Evolutionary conservation across 1,140 invertebrate genomes (phyloP), one percentile per base, ranked within the genome.

Genomic region (Camponotus pennsylvanicus): DNA sequence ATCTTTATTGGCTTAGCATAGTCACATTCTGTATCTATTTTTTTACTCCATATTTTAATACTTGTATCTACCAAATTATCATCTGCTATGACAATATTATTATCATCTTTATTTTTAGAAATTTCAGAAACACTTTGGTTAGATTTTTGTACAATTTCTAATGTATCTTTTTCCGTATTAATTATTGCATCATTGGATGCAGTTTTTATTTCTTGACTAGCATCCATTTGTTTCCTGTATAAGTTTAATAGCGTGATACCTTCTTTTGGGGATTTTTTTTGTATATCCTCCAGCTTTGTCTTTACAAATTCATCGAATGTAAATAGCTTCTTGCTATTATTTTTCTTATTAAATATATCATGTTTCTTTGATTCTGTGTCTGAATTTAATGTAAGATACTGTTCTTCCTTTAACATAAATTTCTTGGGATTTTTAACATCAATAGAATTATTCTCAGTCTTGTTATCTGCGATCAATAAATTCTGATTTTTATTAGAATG

Each of bases 1-100:
- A 97, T 97, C 80, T 95, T 96, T 86, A 97, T 97, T 88, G 93
- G 94, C 77, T 96, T 95, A 83, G 96, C 95, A 93, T 97, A 96
- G 70, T 91, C 32, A n/a, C 85, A 64, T 13, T 93, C 40, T 40
- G 45, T 61, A 0, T 90, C 89, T 55, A 87, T 82, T 61, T 91
- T 89, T 52, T 92, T 93, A 0, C 89, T 86, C 85, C 92, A 90
- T 13, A 91, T 71, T 84, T 91, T 92, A 13, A 93, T 49, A 42
- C 71, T 88, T 3, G 80, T 93, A 32, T 86, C 79, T 32, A 92
- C 49, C 5, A 49, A 18, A 34, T 32, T 42, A 21, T 61, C 3
- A 32, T 80, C 7, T 2, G 11, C n/a, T 8, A 5, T 21, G 8
- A 55, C 4, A 37, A 83, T 59, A 61, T 83, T 59, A 61, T 83